These are phyloP conservation scores for Drosophila parabipectinata DNA, from an alignment of 1,140 invertebrate genomes.

Conservation along the genomic window DNA sequence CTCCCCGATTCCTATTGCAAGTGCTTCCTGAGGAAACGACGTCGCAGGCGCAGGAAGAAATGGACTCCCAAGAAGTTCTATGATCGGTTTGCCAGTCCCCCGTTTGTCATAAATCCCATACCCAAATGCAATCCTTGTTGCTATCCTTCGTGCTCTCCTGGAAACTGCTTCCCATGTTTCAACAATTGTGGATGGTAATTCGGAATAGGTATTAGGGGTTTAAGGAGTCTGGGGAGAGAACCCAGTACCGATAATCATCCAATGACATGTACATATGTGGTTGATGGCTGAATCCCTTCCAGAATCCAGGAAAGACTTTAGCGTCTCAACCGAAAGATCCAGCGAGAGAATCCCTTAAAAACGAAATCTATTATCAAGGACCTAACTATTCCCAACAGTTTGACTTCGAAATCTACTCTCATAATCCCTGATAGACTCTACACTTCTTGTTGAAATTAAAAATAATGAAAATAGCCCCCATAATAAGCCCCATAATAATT, in stretches of 20 bases:
- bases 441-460: neutral
- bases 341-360: too few relatives aligned
- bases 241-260: too few relatives aligned
- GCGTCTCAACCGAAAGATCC: neutral
- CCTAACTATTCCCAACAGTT: neutral
- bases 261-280: too few relatives aligned
- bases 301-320: too few relatives aligned
- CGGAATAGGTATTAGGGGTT: neutral
- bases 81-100: conserved; percentile 51
- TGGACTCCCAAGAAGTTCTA: neutral
- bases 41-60: conserved; percentile 16
- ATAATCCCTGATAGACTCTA: neutral
- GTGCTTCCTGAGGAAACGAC: conserved; percentile 35
- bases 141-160: neutral
- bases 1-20: conserved; percentile 41
- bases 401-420: neutral
- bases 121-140: neutral
- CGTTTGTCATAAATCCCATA: conserved; percentile 45
- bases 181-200: neutral
- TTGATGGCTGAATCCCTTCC: too few relatives aligned
- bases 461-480: conserved; percentile 1
- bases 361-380: too few relatives aligned
- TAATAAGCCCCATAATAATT: neutral
- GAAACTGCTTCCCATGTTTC: conserved; percentile 10
- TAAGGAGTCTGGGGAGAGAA: too few relatives aligned